Conservation (phyloP, 1,140 invertebrate species). For the Mizuhopecten yessoensis region DNA sequence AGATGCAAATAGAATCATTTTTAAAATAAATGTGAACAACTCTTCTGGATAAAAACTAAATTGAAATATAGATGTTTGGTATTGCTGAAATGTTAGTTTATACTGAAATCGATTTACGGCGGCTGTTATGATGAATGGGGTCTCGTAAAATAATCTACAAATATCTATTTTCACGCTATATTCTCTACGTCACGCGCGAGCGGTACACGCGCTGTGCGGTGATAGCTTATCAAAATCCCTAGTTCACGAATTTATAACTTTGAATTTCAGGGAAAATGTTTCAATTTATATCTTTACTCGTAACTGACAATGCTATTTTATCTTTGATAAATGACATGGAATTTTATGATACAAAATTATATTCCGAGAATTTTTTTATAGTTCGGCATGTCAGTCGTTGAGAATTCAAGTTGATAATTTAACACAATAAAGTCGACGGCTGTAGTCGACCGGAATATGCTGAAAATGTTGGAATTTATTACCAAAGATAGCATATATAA, state of each 20-base stretch:
- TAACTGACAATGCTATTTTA: not conserved
- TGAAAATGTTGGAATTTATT: slow-evolving; percentile 2
- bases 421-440: not conserved
- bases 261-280: slow-evolving; percentile 35
- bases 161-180: slow-evolving; percentile 33
- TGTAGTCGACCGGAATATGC: not conserved
- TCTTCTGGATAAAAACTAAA: not conserved
- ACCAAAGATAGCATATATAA: not conserved
- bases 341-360: slow-evolving; percentile 36
- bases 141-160: slow-evolving; percentile 28
- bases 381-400: not conserved
- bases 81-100: not conserved
- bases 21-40: too few relatives aligned
- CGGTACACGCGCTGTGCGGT: not conserved
- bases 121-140: slow-evolving; percentile 5
- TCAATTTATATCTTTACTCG: slow-evolving; percentile 16
- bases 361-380: not conserved
- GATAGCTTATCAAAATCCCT: slow-evolving; percentile 38
- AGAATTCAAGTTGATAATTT: not conserved
- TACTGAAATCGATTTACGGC: not conserved
- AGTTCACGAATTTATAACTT: slow-evolving; percentile 35
- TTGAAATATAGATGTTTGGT: too few relatives aligned
- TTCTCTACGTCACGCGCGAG: slow-evolving; percentile 7
- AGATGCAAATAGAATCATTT: too few relatives aligned
- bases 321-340: not conserved